Conservation (phyloP, 2,113 vertebrate genomes). For the Cheirogaleus medius region DNA sequence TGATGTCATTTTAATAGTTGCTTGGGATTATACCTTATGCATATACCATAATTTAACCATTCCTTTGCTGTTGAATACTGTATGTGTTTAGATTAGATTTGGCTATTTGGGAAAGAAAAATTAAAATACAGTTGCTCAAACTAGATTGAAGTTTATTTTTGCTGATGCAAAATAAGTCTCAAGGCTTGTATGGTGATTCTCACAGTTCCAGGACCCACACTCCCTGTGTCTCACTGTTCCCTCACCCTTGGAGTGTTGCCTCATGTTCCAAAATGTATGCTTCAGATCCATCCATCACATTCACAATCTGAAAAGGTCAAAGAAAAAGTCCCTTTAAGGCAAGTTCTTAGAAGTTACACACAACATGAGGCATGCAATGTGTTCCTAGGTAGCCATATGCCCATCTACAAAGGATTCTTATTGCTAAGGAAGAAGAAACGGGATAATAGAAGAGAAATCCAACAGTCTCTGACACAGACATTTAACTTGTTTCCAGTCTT, state of each 20-base stretch:
- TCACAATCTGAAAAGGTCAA: not conserved
- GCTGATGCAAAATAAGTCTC: not conserved
- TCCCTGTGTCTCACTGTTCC: not conserved
- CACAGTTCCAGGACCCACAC: not conserved
- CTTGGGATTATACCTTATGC: not conserved
- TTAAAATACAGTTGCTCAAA: slow-evolving; percentile 26
- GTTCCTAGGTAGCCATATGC: not conserved
- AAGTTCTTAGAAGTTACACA: not conserved
- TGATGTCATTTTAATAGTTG: not conserved
- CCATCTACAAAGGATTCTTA: not conserved
- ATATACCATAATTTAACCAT: not conserved
- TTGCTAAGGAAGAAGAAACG: not conserved
- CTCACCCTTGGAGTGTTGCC: not conserved
- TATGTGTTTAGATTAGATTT: not conserved
- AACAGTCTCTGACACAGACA: not conserved
- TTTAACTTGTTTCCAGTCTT: not conserved
- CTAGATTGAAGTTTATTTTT: not conserved
- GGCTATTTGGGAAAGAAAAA: slow-evolving; percentile 4
- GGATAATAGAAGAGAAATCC: not conserved
- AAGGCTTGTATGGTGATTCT: not conserved
- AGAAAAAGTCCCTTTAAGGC: not conserved
- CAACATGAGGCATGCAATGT: not conserved
- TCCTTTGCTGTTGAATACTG: not conserved
- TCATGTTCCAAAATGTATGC: not conserved
- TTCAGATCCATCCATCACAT: not conserved